These are phyloP conservation scores for Andrena trimmerana DNA, from an alignment of 2,888 invertebrate genomes.

Conservation along the genomic window DNA sequence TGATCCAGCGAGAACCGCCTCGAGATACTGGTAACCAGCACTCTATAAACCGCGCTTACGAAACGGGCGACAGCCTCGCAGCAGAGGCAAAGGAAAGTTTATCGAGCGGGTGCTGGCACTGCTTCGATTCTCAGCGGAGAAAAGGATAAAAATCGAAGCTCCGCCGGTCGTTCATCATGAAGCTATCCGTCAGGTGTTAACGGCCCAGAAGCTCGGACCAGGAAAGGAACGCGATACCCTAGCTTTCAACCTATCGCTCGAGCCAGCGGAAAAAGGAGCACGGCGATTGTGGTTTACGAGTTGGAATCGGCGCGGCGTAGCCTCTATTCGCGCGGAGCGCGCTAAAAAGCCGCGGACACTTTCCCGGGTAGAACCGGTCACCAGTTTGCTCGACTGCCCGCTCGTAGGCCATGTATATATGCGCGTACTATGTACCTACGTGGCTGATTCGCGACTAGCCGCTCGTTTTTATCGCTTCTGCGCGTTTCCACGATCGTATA, in stretches of 20 bases:
- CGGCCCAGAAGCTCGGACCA: slow-evolving; percentile 19
- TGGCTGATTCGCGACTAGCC: not conserved
- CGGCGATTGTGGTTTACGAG: slow-evolving; percentile 50
- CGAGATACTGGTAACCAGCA: not conserved
- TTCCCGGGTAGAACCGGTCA: slow-evolving; percentile 25
- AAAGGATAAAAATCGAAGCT: not conserved
- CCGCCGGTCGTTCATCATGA: not conserved
- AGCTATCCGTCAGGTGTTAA: slow-evolving; percentile 35
- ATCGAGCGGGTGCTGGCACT: not conserved
- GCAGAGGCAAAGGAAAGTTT: too few relatives aligned
- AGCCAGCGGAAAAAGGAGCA: slow-evolving; percentile 33
- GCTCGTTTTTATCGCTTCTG: not conserved
- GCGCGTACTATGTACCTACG: not conserved
- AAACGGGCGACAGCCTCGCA: too few relatives aligned
- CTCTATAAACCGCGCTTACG: too few relatives aligned
- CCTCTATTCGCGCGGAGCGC: not conserved
- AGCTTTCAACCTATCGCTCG: slow-evolving; percentile 17
- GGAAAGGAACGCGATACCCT: slow-evolving; percentile 50
- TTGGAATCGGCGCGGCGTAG: slow-evolving; percentile 17
- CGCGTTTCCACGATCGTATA: slow-evolving; percentile 20
- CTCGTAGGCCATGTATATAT: not conserved
- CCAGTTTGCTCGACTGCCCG: slow-evolving; percentile 3
- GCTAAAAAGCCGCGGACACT: slow-evolving; percentile 17
- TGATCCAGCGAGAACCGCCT: not conserved
- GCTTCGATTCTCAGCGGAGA: not conserved